Percentiles rank a stretch among this genome's conserved stretches.
Evolutionary conservation across 2,797 vertebrate genomes (phyloP).

Genomic region (Petrocephalus sullivani): DNA sequence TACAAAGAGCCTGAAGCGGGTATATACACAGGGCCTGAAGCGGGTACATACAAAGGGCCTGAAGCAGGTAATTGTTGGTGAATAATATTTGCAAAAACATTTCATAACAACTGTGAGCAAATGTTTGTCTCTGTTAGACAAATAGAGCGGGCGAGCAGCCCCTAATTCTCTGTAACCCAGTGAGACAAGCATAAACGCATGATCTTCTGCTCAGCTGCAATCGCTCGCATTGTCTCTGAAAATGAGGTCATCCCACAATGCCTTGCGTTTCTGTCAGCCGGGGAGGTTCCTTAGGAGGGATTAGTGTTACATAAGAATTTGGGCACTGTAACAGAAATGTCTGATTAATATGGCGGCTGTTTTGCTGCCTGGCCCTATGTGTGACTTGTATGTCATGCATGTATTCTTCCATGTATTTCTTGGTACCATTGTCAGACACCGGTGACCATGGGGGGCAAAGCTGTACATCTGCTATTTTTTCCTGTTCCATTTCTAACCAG

Average conservation of each 20-base stretch:
- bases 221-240: conserved; percentile 45
- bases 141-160: background rate
- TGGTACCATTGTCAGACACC: background rate
- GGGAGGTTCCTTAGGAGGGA: conserved; percentile 8
- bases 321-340: background rate
- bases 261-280: conserved; percentile 1
- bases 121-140: background rate
- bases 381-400: background rate
- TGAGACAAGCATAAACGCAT: background rate
- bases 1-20: no score
- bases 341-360: background rate
- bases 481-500: conserved; percentile 11
- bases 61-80: background rate
- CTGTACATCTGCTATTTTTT: background rate
- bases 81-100: background rate
- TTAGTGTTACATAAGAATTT: conserved; percentile 12
- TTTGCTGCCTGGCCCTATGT: background rate
- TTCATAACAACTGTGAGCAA: background rate
- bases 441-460: background rate
- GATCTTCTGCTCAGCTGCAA: conserved; percentile 52
- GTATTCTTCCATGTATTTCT: background rate
- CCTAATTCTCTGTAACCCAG: background rate
- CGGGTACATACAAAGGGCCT: background rate
- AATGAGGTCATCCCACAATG: conserved; percentile 10
- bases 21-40: background rate